Conservation (phyloP, 2,888 invertebrate species). For the Cyrtodaria siliqua region DNA sequence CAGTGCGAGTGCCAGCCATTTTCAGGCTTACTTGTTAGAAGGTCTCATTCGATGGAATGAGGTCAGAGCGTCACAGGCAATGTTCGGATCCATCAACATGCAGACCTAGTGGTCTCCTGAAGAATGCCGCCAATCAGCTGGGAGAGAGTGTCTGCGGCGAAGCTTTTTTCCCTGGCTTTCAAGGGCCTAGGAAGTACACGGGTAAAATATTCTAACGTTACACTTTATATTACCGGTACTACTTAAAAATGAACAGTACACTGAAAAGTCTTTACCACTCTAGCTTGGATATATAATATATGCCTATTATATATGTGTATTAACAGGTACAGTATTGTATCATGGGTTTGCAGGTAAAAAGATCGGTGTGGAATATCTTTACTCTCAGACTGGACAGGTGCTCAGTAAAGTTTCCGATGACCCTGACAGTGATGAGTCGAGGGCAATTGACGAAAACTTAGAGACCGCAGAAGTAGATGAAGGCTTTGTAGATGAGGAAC, state of each 20-base stretch:
- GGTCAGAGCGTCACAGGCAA: conserved; percentile 26
- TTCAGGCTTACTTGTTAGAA: conserved; percentile 63
- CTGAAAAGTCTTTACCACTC: too few relatives aligned
- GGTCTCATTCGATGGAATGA: conserved; percentile 61
- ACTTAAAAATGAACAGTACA: too few relatives aligned
- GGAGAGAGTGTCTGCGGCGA: neutral
- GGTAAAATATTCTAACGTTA: neutral
- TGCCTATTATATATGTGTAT: too few relatives aligned
- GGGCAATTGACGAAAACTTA: conserved; percentile 1
- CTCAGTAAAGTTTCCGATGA: conserved; percentile 22
- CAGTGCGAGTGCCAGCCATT: conserved; percentile 53
- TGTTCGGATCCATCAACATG: too few relatives aligned
- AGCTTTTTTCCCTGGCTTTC: neutral
- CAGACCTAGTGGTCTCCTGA: conserved; percentile 37
- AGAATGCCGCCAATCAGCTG: conserved; percentile 39
- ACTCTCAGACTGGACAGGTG: conserved; percentile 34
- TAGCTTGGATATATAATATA: too few relatives aligned
- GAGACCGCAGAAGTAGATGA: conserved; percentile 35
- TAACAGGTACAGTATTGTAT: too few relatives aligned
- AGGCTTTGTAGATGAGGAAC: conserved; percentile 55
- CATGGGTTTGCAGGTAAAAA: conserved; percentile 46
- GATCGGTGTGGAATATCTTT: conserved; percentile 66
- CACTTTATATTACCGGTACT: neutral
- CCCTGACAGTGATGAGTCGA: conserved; percentile 13
- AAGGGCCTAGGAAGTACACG: neutral